These are phyloP conservation scores for Plecotus auritus DNA, from an alignment of 2,113 vertebrate species.

Conservation along the genomic window DNA sequence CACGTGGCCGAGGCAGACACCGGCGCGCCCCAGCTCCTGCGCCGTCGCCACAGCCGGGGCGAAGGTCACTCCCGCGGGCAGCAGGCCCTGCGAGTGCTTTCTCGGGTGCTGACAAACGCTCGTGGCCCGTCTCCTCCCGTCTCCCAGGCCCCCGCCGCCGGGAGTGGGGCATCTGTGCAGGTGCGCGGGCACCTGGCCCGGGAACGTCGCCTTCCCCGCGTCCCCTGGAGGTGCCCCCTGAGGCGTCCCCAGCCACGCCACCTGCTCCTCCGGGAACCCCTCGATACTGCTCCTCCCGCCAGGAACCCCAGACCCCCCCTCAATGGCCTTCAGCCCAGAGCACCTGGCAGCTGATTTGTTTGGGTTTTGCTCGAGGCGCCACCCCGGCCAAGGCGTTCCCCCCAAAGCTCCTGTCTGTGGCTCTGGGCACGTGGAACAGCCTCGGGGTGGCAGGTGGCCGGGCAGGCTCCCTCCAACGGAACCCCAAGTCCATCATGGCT, in stretches of 20 bases:
- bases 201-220: accelerated
- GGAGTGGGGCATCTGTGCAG: accelerated
- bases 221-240: background rate
- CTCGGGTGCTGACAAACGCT: background rate
- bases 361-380: background rate
- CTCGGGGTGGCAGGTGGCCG: background rate
- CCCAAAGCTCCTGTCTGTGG: background rate
- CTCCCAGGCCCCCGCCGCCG: background rate
- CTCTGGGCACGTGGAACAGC: accelerated
- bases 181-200: background rate
- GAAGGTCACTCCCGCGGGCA: background rate
- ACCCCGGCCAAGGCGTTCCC: accelerated
- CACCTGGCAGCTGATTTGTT: background rate
- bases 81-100: background rate
- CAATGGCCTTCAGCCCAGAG: no score
- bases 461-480: background rate
- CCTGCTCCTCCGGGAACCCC: background rate
- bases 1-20: accelerated
- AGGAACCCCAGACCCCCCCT: background rate
- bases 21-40: no score
- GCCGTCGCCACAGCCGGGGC: accelerated
- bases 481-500: accelerated
- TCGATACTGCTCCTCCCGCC: background rate
- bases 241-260: background rate
- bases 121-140: accelerated